A percentile compares a stretch with the other conserved stretches of the same genome.
Evolutionary conservation across 2,888 invertebrate species (phyloP).

Genomic region (Phaonia tiefii): DNA sequence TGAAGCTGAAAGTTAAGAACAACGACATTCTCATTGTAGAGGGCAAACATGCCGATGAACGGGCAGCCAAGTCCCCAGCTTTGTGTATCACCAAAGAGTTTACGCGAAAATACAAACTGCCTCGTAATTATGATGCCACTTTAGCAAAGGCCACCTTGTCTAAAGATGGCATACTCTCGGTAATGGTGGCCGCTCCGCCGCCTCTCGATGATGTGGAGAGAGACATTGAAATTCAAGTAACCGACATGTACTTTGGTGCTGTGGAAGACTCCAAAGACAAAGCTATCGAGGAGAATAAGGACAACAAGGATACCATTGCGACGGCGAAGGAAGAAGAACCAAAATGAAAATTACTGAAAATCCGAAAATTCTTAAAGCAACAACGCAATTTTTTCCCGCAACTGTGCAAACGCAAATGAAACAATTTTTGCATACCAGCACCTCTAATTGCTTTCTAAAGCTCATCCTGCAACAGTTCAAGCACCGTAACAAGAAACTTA

Average conservation of each 20-base stretch:
- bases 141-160: conserved; percentile 76
- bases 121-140: conserved; percentile 77
- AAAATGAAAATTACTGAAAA: conserved; percentile 42
- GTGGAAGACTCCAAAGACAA: conserved; percentile 59
- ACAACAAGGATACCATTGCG: not conserved
- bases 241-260: conserved; percentile 76
- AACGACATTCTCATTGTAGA: conserved; percentile 76
- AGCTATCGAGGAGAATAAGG: conserved; percentile 57
- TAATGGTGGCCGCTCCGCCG: conserved; percentile 77
- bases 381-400: not conserved
- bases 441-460: not conserved
- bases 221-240: conserved; percentile 74
- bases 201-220: conserved; percentile 76
- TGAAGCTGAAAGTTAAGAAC: conserved; percentile 76
- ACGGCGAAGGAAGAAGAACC: not conserved
- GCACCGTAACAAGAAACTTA: not conserved
- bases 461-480: not conserved
- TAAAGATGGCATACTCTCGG: conserved; percentile 77
- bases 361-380: conserved; percentile 27
- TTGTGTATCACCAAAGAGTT: conserved; percentile 77
- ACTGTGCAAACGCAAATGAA: not conserved
- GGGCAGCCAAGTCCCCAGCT: conserved; percentile 71
- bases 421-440: not conserved
- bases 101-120: conserved; percentile 76
- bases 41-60: conserved; percentile 75